Percentiles rank a stretch among this genome's conserved stretches.
phyloP scores from a whole-genome alignment of 2,797 vertebrate species.

The Taenioides sp. region DNA sequence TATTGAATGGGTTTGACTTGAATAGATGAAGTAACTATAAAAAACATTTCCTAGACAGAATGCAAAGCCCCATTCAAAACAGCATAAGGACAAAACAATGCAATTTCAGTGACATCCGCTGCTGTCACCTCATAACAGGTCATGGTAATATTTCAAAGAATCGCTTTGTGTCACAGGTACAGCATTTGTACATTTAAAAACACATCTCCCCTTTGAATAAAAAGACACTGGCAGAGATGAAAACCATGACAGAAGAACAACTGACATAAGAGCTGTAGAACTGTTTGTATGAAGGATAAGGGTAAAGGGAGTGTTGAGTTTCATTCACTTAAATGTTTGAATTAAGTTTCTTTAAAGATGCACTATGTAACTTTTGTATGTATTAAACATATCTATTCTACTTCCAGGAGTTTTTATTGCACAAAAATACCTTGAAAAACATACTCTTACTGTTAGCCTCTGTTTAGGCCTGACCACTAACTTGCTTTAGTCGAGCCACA shows the following conservation, averaged over 20 bases:
- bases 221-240: slow-evolving; percentile 14
- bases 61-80: background rate
- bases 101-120: background rate
- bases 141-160: slow-evolving; percentile 10
- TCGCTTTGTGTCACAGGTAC: background rate
- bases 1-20: background rate
- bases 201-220: background rate
- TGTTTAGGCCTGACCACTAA: no score
- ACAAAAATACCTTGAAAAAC: no score
- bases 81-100: background rate
- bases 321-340: background rate
- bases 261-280: slow-evolving; percentile 10
- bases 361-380: background rate
- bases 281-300: slow-evolving; percentile 39
- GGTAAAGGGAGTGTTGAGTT: slow-evolving; percentile 5
- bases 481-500: background rate
- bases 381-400: no score
- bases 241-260: slow-evolving; percentile 3
- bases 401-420: no score
- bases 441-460: no score
- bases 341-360: background rate
- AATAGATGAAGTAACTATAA: background rate
- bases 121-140: slow-evolving; percentile 1
- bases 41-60: background rate
- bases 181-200: slow-evolving; percentile 4